Evolutionary conservation across 2,113 vertebrate genomes (phyloP).

Genomic region (Amphiprion percula): DNA sequence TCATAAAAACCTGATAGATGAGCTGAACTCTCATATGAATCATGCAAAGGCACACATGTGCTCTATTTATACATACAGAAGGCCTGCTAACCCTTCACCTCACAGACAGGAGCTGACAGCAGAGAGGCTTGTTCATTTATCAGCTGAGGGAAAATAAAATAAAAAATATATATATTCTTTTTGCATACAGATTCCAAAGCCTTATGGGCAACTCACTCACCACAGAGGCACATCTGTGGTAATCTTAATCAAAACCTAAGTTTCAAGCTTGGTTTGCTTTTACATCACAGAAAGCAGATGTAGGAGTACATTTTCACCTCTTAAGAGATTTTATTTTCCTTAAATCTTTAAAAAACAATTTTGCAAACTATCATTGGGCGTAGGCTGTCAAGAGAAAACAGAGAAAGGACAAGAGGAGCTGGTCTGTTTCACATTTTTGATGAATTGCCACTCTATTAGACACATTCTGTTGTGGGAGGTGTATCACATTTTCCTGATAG

Average conservation of each 20-base stretch:
- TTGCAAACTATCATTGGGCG: conserved; percentile 4
- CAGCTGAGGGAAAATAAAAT: conserved; percentile 37
- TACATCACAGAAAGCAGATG: conserved; percentile 35
- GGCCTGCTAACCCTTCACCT: conserved; percentile 54
- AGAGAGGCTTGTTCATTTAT: conserved; percentile 60
- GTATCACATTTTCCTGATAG: conserved; percentile 35
- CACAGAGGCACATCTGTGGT: conserved; percentile 60
- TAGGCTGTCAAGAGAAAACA: not conserved
- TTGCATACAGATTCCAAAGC: conserved; percentile 72
- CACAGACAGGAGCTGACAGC: conserved; percentile 64
- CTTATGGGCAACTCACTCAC: conserved; percentile 59
- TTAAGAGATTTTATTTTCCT: conserved; percentile 44
- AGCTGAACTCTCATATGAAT: conserved; percentile 48
- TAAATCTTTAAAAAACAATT: conserved; percentile 18
- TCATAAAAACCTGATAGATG: conserved; percentile 36
- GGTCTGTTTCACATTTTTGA: conserved; percentile 39
- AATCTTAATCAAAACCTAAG: conserved; percentile 61
- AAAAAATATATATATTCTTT: not conserved
- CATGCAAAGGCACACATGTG: conserved; percentile 20
- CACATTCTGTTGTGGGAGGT: conserved; percentile 20
- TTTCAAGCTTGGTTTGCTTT: conserved; percentile 65
- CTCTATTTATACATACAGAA: conserved; percentile 28
- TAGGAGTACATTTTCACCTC: conserved; percentile 23
- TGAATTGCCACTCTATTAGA: conserved; percentile 7
- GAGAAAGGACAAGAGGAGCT: not conserved